A percentile compares a stretch with the other conserved stretches of the same genome.
Evolutionary conservation across 2,888 invertebrate species (phyloP).

Genomic region (Conistra vaccinii): DNA sequence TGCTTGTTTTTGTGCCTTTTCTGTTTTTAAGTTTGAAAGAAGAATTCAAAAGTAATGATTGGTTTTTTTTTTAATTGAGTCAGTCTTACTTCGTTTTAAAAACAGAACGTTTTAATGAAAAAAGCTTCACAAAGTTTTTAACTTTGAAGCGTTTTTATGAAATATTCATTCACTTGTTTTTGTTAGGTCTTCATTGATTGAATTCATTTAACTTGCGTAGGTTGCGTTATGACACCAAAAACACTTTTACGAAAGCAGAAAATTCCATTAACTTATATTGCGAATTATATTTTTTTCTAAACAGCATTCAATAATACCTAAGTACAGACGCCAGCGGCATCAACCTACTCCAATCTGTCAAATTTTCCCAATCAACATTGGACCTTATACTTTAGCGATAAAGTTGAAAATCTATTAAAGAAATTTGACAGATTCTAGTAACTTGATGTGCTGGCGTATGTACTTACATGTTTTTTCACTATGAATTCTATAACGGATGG

Average conservation of each 20-base stretch:
- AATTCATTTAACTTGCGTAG: neutral
- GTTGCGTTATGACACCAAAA: neutral
- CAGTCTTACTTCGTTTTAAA: neutral
- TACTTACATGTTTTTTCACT: neutral
- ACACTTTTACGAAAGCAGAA: no score
- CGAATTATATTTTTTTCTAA: neutral
- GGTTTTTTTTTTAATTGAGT: neutral
- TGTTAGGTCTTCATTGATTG: neutral
- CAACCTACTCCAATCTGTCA: no score
- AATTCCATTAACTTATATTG: no score
- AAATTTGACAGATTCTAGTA: no score
- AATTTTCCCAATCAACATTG: no score
- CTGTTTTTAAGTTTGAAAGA: constrained; percentile 2
- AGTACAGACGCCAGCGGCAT: no score
- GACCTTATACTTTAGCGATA: no score
- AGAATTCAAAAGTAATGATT: neutral
- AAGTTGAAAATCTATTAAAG: no score
- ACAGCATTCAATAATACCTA: neutral
- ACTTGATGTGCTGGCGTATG: no score
- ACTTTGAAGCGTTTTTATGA: neutral
- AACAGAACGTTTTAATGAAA: neutral
- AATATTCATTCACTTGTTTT: constrained; percentile 17
- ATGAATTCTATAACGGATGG: neutral
- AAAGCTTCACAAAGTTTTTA: neutral
- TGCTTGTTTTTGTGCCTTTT: constrained; percentile 1